Evolutionary conservation across 2,888 invertebrate genomes (phyloP).

Genomic region (Sicus ferrugineus): DNA sequence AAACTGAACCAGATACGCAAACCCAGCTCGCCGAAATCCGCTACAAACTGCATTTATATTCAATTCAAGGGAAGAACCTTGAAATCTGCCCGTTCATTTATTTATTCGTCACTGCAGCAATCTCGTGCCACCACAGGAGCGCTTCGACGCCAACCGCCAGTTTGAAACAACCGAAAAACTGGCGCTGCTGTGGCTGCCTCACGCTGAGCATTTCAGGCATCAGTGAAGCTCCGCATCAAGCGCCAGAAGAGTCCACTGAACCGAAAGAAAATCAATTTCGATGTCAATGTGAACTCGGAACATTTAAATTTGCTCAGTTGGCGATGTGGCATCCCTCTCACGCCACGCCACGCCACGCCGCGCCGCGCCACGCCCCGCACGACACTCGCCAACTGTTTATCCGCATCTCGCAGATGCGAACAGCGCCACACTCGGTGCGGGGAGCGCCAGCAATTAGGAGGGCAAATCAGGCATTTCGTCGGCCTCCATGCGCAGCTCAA

Average conservation of each 20-base stretch:
- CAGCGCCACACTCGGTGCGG: background rate
- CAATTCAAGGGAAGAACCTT: no score
- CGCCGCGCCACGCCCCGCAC: no score
- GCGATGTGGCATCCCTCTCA: background rate
- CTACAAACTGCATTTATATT: no score
- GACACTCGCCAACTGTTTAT: no score
- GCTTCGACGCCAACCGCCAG: no score
- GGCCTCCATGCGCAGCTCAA: background rate
- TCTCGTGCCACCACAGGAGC: no score
- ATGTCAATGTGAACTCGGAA: conserved; percentile 8
- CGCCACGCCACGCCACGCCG: background rate
- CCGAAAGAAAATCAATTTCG: conserved; percentile 24
- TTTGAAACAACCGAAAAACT: no score
- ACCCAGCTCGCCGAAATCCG: no score
- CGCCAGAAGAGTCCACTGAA: background rate
- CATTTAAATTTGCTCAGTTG: background rate
- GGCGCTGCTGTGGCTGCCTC: background rate
- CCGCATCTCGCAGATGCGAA: background rate
- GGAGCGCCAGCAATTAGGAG: background rate
- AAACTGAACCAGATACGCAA: no score
- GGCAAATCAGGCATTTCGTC: conserved; percentile 9
- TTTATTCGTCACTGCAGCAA: no score
- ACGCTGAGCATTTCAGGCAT: background rate
- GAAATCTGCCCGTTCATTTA: no score
- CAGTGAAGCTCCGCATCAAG: background rate